Conservation (phyloP, 2,113 vertebrate species). For the Periophthalmodon schlosseri region DNA sequence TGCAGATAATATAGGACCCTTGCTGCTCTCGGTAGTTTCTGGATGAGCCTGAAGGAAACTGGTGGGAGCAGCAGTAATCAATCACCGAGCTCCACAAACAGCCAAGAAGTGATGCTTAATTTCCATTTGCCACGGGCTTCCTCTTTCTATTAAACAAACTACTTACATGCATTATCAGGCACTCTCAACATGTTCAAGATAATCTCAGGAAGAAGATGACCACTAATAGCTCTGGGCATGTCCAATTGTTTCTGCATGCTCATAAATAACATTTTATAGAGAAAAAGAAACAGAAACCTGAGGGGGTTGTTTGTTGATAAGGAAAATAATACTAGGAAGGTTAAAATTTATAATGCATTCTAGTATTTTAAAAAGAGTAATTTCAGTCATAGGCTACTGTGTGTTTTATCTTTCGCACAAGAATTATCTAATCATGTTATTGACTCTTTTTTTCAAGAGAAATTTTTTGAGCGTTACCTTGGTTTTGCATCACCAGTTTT, state of each 20-base stretch:
- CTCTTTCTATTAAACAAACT: slow-evolving; percentile 23
- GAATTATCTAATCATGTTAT: no score
- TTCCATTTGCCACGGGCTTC: slow-evolving; percentile 42
- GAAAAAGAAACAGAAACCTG: not conserved
- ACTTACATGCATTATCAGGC: slow-evolving; percentile 13
- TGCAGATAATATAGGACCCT: slow-evolving; percentile 5
- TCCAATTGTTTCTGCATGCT: not conserved
- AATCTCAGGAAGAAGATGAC: slow-evolving; percentile 10
- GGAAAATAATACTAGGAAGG: not conserved
- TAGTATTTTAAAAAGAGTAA: not conserved
- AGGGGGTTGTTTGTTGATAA: not conserved
- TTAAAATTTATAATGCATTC: not conserved
- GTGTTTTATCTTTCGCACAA: no score
- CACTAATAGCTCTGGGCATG: not conserved
- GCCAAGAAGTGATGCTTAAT: slow-evolving; percentile 29
- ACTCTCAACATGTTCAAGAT: slow-evolving; percentile 4
- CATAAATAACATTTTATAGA: not conserved
- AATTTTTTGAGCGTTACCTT: no score
- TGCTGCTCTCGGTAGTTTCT: slow-evolving; percentile 15
- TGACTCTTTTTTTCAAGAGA: no score
- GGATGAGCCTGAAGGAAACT: slow-evolving; percentile 26
- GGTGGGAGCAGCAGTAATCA: slow-evolving; percentile 36
- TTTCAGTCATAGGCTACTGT: not conserved
- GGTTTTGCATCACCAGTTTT: no score
- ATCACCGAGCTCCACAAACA: slow-evolving; percentile 32